Percentiles rank a stretch among this genome's conserved stretches.
Conservation (phyloP, 2,797 vertebrate species). For the Melanotaenia trifasciata region DNA sequence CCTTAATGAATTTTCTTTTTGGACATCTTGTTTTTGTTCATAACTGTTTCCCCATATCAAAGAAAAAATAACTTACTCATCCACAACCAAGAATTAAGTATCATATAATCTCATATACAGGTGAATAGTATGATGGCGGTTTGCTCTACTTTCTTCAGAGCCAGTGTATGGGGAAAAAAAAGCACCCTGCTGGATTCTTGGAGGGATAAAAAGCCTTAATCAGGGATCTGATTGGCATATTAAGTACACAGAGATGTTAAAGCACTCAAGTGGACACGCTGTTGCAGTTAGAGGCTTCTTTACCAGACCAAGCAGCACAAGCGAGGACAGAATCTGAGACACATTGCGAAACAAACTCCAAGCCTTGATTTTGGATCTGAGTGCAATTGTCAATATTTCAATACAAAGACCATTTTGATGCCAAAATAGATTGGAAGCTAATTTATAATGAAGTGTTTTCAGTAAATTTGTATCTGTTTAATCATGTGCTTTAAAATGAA, state of each 20-base stretch:
- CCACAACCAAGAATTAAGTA: constrained; percentile 9
- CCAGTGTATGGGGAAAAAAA: constrained; percentile 34
- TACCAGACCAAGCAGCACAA: constrained; percentile 45
- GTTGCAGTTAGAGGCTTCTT: constrained; percentile 51
- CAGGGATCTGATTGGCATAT: constrained; percentile 69
- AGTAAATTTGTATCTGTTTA: constrained; percentile 70
- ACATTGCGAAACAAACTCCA: constrained; percentile 45
- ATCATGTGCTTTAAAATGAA: constrained; percentile 79
- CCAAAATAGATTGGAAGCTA: constrained; percentile 71
- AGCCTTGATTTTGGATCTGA: constrained; percentile 39
- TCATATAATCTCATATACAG: constrained; percentile 20
- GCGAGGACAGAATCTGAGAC: constrained; percentile 29
- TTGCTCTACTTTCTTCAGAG: constrained; percentile 64
- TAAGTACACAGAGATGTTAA: constrained; percentile 68
- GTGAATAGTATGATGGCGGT: constrained; percentile 33
- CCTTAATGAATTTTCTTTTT: constrained; percentile 59
- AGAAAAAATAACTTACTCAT: constrained; percentile 30
- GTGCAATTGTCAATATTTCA: constrained; percentile 55
- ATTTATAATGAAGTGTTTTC: constrained; percentile 67
- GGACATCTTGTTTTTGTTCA: constrained; percentile 26
- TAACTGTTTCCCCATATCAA: constrained; percentile 23
- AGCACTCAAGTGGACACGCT: constrained; percentile 71
- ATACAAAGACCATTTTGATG: constrained; percentile 67
- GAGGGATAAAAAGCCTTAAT: constrained; percentile 70
- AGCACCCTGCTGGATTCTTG: constrained; percentile 62